phyloP scores from a whole-genome alignment of 2,113 vertebrate species.

The Panthera uncia region DNA sequence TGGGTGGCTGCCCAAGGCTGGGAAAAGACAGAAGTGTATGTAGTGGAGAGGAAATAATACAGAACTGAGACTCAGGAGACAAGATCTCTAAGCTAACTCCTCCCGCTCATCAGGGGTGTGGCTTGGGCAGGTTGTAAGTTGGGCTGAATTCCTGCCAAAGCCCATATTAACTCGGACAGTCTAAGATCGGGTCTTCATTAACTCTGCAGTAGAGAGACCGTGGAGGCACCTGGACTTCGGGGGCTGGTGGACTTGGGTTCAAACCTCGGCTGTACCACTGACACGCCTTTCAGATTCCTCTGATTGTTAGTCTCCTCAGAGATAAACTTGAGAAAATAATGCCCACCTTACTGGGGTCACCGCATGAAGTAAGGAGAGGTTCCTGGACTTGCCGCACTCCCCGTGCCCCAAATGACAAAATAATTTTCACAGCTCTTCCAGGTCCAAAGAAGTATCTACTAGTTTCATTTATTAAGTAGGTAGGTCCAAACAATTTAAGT shows the following conservation, averaged over 20 bases:
- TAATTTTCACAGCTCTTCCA: neutral
- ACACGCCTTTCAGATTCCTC: neutral
- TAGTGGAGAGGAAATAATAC: neutral
- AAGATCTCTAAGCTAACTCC: neutral
- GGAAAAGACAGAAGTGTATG: neutral
- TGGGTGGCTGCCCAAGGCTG: neutral
- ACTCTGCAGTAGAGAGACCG: neutral
- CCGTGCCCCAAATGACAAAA: neutral
- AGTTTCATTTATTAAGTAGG: neutral
- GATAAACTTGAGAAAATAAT: neutral
- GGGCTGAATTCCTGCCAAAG: neutral
- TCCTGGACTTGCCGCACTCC: neutral
- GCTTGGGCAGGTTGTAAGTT: neutral
- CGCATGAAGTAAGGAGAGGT: neutral
- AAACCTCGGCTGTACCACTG: neutral
- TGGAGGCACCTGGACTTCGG: neutral
- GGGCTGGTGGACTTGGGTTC: neutral
- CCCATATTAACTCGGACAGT: neutral
- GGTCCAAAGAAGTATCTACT: neutral
- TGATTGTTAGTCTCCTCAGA: neutral
- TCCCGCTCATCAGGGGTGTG: neutral
- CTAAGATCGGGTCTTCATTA: neutral
- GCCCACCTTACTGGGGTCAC: neutral
- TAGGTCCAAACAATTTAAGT: neutral
- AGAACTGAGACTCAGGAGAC: neutral